phyloP scores from a whole-genome alignment of 2,888 invertebrate species.

The Cetonia aurata region DNA sequence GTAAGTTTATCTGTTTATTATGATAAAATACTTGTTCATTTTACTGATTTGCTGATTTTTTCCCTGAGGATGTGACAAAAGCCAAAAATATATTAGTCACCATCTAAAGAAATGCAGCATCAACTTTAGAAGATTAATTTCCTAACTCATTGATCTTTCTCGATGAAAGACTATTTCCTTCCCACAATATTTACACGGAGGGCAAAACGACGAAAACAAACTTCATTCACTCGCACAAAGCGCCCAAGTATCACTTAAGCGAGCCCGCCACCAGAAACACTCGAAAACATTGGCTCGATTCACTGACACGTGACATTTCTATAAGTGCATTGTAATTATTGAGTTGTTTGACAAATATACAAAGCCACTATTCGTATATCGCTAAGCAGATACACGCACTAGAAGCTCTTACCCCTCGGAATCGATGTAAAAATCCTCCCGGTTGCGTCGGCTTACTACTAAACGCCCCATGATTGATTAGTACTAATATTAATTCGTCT shows the following conservation, averaged over 20 bases:
- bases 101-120: no score
- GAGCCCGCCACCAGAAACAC: constrained; percentile 13
- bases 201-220: constrained; percentile 14
- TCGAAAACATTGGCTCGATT: constrained; percentile 28
- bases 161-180: neutral
- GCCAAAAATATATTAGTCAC: no score
- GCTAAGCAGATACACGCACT: constrained; percentile 6
- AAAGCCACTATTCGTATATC: neutral
- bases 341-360: constrained; percentile 22
- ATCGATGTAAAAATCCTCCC: constrained; percentile 5
- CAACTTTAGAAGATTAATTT: no score
- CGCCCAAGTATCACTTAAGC: constrained; percentile 24
- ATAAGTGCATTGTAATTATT: constrained; percentile 39
- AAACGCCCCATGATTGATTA: constrained; percentile 42
- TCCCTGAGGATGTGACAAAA: no score
- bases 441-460: neutral
- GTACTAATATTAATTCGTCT: constrained; percentile 34
- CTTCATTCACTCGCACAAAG: constrained; percentile 6
- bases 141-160: no score
- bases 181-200: constrained; percentile 13
- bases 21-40: no score
- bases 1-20: no score
- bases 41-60: no score
- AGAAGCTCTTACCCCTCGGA: constrained; percentile 9
- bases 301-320: constrained; percentile 43